Conservation (phyloP, 2,113 vertebrate species). For the Phrynocephalus versicolor region DNA sequence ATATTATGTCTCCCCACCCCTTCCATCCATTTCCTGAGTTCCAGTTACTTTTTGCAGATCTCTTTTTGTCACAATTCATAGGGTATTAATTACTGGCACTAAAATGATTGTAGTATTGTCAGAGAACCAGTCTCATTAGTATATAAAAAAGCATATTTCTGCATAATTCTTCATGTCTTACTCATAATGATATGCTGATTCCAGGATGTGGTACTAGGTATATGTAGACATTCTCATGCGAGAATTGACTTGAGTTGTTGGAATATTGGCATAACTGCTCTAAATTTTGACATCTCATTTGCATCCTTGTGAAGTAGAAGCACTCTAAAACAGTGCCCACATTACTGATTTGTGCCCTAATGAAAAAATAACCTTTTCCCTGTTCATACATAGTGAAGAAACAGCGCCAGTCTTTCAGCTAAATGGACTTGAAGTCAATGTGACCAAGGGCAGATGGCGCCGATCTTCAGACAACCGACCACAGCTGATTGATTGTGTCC, state of each 20-base stretch:
- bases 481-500: conserved; percentile 78
- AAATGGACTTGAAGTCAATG: not conserved
- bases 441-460: conserved; percentile 30
- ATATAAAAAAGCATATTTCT: not conserved
- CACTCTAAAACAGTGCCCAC: not conserved
- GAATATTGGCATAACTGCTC: not conserved
- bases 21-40: not conserved
- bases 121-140: too few species aligned
- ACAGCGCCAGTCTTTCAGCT: conserved; percentile 7
- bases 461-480: conserved; percentile 40
- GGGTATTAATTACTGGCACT: too few species aligned
- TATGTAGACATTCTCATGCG: too few species aligned
- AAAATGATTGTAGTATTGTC: too few species aligned
- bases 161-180: not conserved
- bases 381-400: conserved; percentile 56
- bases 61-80: not conserved
- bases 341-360: not conserved
- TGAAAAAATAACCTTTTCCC: not conserved
- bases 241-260: not conserved
- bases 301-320: not conserved
- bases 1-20: too few species aligned
- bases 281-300: not conserved
- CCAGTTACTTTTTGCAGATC: not conserved
- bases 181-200: not conserved
- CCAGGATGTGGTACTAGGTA: not conserved